Conservation (phyloP, 2,797 vertebrate species). For the Tinamus major region DNA sequence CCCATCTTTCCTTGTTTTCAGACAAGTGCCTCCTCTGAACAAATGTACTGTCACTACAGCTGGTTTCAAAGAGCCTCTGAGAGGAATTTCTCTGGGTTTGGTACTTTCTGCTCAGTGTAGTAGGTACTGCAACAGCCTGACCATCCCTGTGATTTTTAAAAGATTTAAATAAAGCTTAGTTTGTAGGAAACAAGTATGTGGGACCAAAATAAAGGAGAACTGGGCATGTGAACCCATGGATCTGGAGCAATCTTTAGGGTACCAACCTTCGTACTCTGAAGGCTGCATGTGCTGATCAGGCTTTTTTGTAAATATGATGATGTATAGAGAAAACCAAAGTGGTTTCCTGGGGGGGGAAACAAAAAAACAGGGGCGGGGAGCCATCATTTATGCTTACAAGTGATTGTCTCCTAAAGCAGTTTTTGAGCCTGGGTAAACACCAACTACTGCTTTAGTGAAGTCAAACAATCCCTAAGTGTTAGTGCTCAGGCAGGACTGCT, state of each 20-base stretch:
- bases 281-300: rapidly evolving
- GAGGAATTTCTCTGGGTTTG: neutral
- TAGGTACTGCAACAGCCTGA: neutral
- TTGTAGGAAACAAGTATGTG: neutral
- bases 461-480: neutral
- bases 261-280: neutral
- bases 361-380: too few species aligned
- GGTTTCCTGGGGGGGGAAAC: neutral
- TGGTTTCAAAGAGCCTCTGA: neutral
- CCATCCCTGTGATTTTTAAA: neutral
- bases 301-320: neutral
- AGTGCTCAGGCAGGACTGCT: neutral
- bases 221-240: rapidly evolving
- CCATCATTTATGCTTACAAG: neutral
- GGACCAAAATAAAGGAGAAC: neutral
- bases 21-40: neutral
- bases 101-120: neutral
- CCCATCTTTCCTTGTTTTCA: neutral
- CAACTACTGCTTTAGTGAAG: neutral
- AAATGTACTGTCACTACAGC: rapidly evolving
- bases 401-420: neutral
- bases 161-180: neutral
- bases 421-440: rapidly evolving
- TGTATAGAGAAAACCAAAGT: neutral
- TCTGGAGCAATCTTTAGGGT: neutral